Evolutionary conservation across 2,797 vertebrate species (phyloP).

Genomic region (Ctenopoma multispine): DNA sequence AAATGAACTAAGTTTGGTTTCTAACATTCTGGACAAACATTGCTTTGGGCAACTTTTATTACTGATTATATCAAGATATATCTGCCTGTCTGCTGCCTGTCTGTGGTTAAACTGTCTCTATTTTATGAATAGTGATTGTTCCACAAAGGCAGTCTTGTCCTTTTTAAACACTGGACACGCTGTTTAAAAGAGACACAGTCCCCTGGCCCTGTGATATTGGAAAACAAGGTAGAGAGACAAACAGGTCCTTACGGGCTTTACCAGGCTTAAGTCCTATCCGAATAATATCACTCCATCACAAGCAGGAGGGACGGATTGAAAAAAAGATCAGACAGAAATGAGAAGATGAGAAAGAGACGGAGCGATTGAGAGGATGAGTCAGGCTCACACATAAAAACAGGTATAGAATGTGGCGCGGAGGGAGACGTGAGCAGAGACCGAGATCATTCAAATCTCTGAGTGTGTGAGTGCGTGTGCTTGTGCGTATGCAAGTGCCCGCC

Average conservation of each 20-base stretch:
- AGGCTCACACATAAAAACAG: constrained; percentile 80
- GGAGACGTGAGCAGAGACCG: constrained; percentile 70
- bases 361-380: constrained; percentile 78
- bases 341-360: constrained; percentile 76
- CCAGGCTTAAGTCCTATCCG: constrained; percentile 72
- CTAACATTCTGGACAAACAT: constrained; percentile 34
- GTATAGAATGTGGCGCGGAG: constrained; percentile 69
- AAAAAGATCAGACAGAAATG: constrained; percentile 74
- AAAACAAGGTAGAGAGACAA: constrained; percentile 71
- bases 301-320: constrained; percentile 64
- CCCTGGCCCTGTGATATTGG: constrained; percentile 56
- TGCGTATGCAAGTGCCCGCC: constrained; percentile 33
- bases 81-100: background rate
- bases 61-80: constrained; percentile 18
- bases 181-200: constrained; percentile 61
- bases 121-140: constrained; percentile 49
- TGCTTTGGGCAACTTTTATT: constrained; percentile 12
- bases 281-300: constrained; percentile 78
- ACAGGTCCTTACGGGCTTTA: constrained; percentile 73
- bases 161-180: constrained; percentile 51
- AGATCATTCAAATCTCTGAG: constrained; percentile 72
- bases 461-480: constrained; percentile 14
- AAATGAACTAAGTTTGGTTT: constrained; percentile 26
- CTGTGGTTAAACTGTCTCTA: constrained; percentile 3
- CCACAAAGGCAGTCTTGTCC: constrained; percentile 26